Evolutionary conservation across 1,140 invertebrate genomes (phyloP).

Genomic region (Drosophila erecta): DNA sequence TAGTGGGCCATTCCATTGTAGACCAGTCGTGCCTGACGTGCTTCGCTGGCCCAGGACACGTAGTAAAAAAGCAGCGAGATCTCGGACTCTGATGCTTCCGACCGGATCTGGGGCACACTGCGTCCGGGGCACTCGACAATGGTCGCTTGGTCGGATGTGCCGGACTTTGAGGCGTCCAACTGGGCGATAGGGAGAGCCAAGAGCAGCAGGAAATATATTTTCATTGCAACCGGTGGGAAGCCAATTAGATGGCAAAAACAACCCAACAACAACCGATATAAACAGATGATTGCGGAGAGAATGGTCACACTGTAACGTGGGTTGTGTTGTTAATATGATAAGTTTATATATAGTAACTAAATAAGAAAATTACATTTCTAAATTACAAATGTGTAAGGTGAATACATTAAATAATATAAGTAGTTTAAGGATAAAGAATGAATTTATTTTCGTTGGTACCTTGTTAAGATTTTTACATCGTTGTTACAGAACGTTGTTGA

Average conservation of each 20-base stretch:
- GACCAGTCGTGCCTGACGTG: slow-evolving; percentile 51
- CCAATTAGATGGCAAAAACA: slow-evolving; percentile 24
- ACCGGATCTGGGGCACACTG: slow-evolving; percentile 53
- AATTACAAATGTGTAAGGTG: too few relatives aligned
- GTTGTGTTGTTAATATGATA: not conserved
- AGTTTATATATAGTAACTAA: too few relatives aligned
- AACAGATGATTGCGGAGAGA: slow-evolving; percentile 15
- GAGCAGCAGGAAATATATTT: slow-evolving; percentile 28
- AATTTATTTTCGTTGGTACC: too few relatives aligned
- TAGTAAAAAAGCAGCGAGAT: slow-evolving; percentile 76
- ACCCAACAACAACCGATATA: slow-evolving; percentile 3
- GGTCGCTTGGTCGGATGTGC: not conserved
- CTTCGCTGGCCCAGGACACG: slow-evolving; percentile 76
- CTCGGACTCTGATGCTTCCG: slow-evolving; percentile 47
- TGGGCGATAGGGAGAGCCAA: not conserved
- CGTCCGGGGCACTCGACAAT: slow-evolving; percentile 65
- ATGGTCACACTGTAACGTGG: slow-evolving; percentile 7
- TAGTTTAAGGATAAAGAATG: too few relatives aligned
- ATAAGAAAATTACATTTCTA: not conserved
- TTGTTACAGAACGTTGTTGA: not conserved
- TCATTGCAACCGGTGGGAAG: slow-evolving; percentile 41
- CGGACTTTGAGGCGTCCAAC: not conserved
- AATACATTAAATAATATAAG: too few relatives aligned
- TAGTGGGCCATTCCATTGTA: slow-evolving; percentile 65
- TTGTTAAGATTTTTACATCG: too few relatives aligned